phyloP scores from a whole-genome alignment of 2,888 invertebrate species.

The Lasioglossum villosulum region DNA sequence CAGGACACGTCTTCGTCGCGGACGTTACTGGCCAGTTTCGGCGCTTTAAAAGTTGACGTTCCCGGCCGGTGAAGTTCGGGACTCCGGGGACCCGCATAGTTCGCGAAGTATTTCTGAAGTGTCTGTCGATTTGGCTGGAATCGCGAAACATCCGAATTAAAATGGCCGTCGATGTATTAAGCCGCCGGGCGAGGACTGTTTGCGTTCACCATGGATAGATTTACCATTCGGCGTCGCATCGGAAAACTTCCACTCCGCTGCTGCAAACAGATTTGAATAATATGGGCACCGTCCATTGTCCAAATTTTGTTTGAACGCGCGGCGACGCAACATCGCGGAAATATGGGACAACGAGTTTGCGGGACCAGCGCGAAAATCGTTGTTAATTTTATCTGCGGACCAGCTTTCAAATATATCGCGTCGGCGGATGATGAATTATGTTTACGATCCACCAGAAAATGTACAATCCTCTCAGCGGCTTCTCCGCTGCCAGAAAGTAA shows the following conservation, averaged over 20 bases:
- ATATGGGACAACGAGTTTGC: neutral
- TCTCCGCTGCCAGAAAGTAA: neutral
- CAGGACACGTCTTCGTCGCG: neutral
- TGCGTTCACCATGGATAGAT: conserved; percentile 25
- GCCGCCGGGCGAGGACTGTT: conserved; percentile 9
- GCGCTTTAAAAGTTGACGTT: conserved; percentile 32
- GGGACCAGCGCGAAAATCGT: neutral
- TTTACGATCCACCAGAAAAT: neutral
- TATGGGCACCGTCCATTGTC: neutral
- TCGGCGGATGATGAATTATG: neutral
- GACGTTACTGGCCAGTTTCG: conserved; percentile 10
- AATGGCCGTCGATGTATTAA: conserved; percentile 29
- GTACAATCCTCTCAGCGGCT: neutral
- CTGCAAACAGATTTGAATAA: neutral
- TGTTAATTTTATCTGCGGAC: neutral
- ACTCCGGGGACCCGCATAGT: conserved; percentile 20
- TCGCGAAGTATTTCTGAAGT: conserved; percentile 41
- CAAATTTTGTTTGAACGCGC: neutral
- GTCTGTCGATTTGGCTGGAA: conserved; percentile 24
- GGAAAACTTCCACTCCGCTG: conserved; percentile 8
- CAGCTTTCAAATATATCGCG: neutral
- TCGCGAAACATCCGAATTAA: conserved; percentile 48
- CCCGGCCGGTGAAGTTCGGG: conserved; percentile 17
- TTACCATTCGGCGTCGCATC: conserved; percentile 15
- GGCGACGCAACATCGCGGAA: neutral